Base-by-base conservation (phyloP, 2,797 vertebrate species). In the Taeniopygia guttata region DNA sequence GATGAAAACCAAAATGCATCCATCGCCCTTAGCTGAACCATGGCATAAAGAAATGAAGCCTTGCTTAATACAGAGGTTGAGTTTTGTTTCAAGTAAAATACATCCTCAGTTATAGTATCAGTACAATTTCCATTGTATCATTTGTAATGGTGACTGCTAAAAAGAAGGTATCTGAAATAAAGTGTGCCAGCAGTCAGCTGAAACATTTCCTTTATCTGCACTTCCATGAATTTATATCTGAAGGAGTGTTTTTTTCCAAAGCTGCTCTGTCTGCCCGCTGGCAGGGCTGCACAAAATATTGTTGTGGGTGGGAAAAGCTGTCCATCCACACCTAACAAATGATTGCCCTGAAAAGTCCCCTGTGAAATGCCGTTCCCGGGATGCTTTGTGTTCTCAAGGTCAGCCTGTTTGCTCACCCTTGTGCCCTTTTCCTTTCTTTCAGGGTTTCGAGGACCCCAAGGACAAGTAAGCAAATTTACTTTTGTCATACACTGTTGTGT, bases 371-470 rank as follows among this genome's bases (percentile, higher is more conserved):
- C 0, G 0, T 84, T 64, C 73, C 86, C 19, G 34, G 72, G 87
- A 78, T 72, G 75, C 64, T 89, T 64, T 72, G 49, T 90, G 79
- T 79, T 82, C 85, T 92, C 88, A 83, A 56, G 54, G 77, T 95
- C 87, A 84, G 43, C 64, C 78, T 92, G 60, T 87, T 88, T 93
- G 95, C 91, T 97, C 83, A 79, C 51, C 69, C 36, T 63, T 96
- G 52, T 95, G 56, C 86, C 54, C 85, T 93, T 96, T 89, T 96
- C 96, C 25, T 97, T 89, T 97, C 68, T 97, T 98, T 82, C 91
- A 99, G 99, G 99, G 99, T 88, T 99, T 99, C 95, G 99, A 99
- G 97, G 99, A 99, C 96, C 99, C 99, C 92, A 99, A 99, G 97
- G 99, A 99, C 98, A 99, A 99, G 99, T 99, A 98, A 99, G 99